Percentiles rank a stretch among this genome's conserved stretches.
Conservation (phyloP, 1,140 invertebrate genomes). For the Saccostrea echinata region DNA sequence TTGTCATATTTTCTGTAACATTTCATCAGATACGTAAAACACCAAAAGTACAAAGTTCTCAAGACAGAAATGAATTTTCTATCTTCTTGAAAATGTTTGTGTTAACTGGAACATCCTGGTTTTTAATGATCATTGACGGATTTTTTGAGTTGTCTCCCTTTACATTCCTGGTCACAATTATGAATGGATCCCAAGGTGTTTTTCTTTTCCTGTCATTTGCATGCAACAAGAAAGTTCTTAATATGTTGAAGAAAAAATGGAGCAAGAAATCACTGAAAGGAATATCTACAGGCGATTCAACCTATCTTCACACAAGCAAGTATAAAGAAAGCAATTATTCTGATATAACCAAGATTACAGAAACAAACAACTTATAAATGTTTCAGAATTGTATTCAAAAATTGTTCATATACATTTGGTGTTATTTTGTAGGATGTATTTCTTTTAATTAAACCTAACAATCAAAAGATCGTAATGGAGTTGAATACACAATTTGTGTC, state of each 20-base stretch:
- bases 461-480: too few relatives aligned
- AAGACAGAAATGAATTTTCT: slow-evolving; percentile 15
- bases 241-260: slow-evolving; percentile 11
- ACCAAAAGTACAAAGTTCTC: not conserved
- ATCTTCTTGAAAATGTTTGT: slow-evolving; percentile 22
- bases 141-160: slow-evolving; percentile 22
- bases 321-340: not conserved
- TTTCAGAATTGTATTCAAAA: too few relatives aligned
- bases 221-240: slow-evolving; percentile 13
- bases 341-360: not conserved
- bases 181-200: slow-evolving; percentile 29
- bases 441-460: too few relatives aligned
- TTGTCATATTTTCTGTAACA: slow-evolving; percentile 8
- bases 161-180: not conserved
- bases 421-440: too few relatives aligned
- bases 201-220: slow-evolving; percentile 17
- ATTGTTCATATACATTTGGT: too few relatives aligned
- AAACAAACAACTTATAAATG: not conserved
- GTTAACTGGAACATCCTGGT: slow-evolving; percentile 10
- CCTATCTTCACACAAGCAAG: not conserved
- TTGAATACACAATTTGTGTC: too few relatives aligned
- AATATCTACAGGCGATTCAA: not conserved
- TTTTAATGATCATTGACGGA: not conserved
- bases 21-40: not conserved
- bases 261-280: not conserved